Conservation (phyloP, 1,140 invertebrate genomes). For the Drosophila sp. region DNA sequence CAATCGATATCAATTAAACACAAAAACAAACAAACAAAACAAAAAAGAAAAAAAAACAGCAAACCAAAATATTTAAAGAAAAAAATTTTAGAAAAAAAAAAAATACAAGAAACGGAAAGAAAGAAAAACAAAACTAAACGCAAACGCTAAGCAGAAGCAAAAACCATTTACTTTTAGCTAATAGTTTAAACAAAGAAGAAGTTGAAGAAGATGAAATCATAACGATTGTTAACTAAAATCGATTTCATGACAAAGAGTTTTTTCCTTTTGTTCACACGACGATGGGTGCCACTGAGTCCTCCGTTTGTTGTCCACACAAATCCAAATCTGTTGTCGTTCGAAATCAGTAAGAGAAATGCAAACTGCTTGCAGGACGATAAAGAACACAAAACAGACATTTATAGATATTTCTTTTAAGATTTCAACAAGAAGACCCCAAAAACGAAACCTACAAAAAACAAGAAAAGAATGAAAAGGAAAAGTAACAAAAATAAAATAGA, state of each 20-base stretch:
- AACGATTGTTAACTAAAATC: conserved; percentile 14
- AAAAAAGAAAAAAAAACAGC: conserved; percentile 19
- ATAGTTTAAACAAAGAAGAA: conserved; percentile 3
- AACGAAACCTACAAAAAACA: conserved; percentile 56
- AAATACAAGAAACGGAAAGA: background rate
- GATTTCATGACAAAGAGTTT: conserved; percentile 2
- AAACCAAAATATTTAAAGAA: conserved; percentile 11
- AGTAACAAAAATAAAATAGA: conserved; percentile 78
- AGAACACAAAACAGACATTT: conserved; percentile 1
- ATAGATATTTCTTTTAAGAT: conserved; percentile 9
- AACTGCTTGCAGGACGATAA: background rate
- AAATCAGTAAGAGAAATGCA: background rate
- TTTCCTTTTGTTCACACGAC: conserved; percentile 12
- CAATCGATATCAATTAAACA: conserved; percentile 21
- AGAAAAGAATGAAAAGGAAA: conserved; percentile 62
- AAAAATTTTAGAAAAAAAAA: background rate
- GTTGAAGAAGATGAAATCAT: background rate
- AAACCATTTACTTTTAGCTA: conserved; percentile 17
- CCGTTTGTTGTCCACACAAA: conserved; percentile 47
- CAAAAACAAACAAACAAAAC: conserved; percentile 5
- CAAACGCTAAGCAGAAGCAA: conserved; percentile 19
- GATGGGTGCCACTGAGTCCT: conserved; percentile 61
- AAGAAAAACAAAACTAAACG: conserved; percentile 3
- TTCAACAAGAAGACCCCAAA: conserved; percentile 41
- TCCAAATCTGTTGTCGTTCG: conserved; percentile 52